Evolutionary conservation across 2,113 vertebrate species (phyloP).

Genomic region (Sula dactylatra): DNA sequence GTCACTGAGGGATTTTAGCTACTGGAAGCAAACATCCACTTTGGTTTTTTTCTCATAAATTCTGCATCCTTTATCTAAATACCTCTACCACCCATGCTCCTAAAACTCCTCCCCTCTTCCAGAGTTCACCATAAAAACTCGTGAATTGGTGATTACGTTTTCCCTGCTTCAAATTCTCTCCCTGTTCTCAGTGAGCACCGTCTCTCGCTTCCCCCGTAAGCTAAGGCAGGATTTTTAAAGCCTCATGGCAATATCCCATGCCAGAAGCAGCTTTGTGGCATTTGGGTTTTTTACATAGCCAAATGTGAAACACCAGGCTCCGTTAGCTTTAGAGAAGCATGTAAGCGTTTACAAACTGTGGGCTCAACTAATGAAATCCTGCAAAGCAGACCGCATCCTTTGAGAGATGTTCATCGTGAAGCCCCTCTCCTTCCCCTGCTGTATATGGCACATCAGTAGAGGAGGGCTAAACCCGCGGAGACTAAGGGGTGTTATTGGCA

Average conservation of each 20-base stretch:
- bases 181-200: background rate
- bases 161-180: background rate
- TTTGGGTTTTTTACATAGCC: background rate
- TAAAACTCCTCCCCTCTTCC: background rate
- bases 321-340: background rate
- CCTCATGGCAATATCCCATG: background rate
- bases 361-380: background rate
- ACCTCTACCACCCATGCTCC: background rate
- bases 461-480: background rate
- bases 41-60: background rate
- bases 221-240: background rate
- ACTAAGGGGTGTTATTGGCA: accelerated
- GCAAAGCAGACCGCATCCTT: background rate
- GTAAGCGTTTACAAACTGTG: background rate
- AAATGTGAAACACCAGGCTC: background rate
- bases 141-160: background rate
- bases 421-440: background rate
- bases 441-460: too few species aligned
- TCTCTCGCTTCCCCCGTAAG: background rate
- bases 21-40: background rate
- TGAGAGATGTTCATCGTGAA: background rate
- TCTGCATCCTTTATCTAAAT: background rate
- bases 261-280: background rate
- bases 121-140: background rate
- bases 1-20: background rate